A percentile compares a stretch with the other conserved stretches of the same genome.
Conservation (phyloP, 2,113 vertebrate genomes). For the Cryptomyrus ogoouensis region DNA sequence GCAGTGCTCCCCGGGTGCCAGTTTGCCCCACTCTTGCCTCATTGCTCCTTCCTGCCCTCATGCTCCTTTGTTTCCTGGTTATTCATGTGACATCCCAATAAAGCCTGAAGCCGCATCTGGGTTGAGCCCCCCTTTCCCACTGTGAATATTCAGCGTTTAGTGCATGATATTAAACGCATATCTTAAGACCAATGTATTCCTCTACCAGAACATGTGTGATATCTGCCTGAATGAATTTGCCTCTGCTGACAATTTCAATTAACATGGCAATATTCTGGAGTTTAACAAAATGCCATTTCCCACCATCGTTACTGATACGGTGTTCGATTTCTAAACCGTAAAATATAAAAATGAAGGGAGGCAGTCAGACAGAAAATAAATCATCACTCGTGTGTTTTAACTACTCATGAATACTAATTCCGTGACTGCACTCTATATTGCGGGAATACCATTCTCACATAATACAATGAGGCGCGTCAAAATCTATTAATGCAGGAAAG, state of each 20-base stretch:
- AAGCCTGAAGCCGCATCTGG: background rate
- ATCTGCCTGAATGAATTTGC: background rate
- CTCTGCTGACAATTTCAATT: background rate
- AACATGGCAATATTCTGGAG: background rate
- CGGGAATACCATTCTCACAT: conserved; percentile 20
- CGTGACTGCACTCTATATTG: conserved; percentile 33
- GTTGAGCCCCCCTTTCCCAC: background rate
- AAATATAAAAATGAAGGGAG: background rate
- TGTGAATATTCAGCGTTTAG: background rate
- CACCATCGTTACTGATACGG: background rate
- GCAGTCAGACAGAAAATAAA: background rate
- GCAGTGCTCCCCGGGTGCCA: background rate
- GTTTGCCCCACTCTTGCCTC: background rate
- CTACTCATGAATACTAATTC: conserved; percentile 25
- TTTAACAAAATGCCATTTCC: background rate
- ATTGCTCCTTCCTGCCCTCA: background rate
- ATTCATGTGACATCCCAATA: background rate
- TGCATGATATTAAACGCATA: background rate
- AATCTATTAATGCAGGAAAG: conserved; percentile 33
- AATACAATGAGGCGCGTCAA: conserved; percentile 30
- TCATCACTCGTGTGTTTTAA: background rate
- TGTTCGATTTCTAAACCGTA: background rate
- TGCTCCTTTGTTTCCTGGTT: background rate
- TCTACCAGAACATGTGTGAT: background rate
- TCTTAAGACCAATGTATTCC: background rate